These are phyloP conservation scores for Ophioninae sp. DNA, from an alignment of 2,888 invertebrate species.

Conservation along the genomic window DNA sequence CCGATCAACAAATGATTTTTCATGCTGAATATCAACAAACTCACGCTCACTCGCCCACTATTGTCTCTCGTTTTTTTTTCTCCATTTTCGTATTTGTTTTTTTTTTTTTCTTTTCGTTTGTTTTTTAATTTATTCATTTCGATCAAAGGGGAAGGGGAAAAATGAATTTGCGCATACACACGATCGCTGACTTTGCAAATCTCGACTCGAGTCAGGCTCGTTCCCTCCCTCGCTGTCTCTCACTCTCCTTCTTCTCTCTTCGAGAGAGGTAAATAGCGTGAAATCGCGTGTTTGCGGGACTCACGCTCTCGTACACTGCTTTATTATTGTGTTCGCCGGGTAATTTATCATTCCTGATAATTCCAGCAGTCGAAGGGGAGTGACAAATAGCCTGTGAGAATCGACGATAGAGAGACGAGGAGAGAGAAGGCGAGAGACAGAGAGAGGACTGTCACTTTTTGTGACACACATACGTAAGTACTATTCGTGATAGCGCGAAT, in stretches of 20 bases:
- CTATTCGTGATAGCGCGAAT: constrained; percentile 31
- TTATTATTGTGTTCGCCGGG: constrained; percentile 55
- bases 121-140: neutral
- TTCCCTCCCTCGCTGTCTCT: constrained; percentile 18
- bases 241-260: constrained; percentile 19
- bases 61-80: neutral
- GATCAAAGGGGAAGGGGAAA: neutral
- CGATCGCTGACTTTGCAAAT: constrained; percentile 46
- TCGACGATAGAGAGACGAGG: constrained; percentile 22
- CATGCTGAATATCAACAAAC: neutral
- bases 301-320: constrained; percentile 43
- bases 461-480: constrained; percentile 54
- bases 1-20: neutral
- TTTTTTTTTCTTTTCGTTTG: too few species aligned
- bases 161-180: constrained; percentile 15
- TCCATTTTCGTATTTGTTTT: too few species aligned
- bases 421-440: neutral
- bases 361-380: constrained; percentile 51
- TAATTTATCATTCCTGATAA: constrained; percentile 59
- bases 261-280: constrained; percentile 43
- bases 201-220: constrained; percentile 38
- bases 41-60: neutral
- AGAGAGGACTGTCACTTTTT: constrained; percentile 31
- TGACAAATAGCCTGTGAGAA: constrained; percentile 57
- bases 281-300: constrained; percentile 50